These are phyloP conservation scores for Arge pagana DNA, from an alignment of 2,888 invertebrate genomes.

Conservation along the genomic window DNA sequence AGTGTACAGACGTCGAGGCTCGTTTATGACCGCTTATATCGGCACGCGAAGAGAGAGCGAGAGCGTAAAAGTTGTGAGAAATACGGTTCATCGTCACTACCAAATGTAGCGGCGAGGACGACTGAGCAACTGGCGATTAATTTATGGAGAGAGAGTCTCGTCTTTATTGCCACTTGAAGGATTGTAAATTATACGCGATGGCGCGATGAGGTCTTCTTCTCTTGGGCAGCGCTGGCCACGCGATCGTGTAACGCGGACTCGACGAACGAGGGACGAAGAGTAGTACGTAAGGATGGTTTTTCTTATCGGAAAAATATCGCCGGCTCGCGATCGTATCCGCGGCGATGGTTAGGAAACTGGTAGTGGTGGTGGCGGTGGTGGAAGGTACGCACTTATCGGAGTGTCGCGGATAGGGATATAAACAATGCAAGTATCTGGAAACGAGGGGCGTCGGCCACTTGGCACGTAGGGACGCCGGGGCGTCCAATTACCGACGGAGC, in stretches of 20 bases:
- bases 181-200: slow-evolving; percentile 16
- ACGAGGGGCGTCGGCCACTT: slow-evolving; percentile 52
- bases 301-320: too few species aligned
- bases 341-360: too few species aligned
- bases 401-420: slow-evolving; percentile 32
- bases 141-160: slow-evolving; percentile 14
- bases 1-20: slow-evolving; percentile 12
- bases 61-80: neutral
- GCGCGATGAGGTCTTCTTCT: slow-evolving; percentile 14
- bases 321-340: too few species aligned
- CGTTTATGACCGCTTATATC: slow-evolving; percentile 19
- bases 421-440: slow-evolving; percentile 52
- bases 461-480: slow-evolving; percentile 50
- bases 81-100: too few species aligned
- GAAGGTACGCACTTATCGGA: slow-evolving; percentile 19
- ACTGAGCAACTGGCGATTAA: slow-evolving; percentile 10
- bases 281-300: too few species aligned
- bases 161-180: slow-evolving; percentile 15
- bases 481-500: slow-evolving; percentile 56
- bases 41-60: slow-evolving; percentile 15
- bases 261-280: too few species aligned
- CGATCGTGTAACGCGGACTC: too few species aligned
- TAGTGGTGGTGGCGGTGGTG: too few species aligned
- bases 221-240: slow-evolving; percentile 1
- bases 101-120: neutral